Base-by-base conservation (phyloP, 1,140 invertebrate genomes). In the Paracyclopina nana region DNA sequence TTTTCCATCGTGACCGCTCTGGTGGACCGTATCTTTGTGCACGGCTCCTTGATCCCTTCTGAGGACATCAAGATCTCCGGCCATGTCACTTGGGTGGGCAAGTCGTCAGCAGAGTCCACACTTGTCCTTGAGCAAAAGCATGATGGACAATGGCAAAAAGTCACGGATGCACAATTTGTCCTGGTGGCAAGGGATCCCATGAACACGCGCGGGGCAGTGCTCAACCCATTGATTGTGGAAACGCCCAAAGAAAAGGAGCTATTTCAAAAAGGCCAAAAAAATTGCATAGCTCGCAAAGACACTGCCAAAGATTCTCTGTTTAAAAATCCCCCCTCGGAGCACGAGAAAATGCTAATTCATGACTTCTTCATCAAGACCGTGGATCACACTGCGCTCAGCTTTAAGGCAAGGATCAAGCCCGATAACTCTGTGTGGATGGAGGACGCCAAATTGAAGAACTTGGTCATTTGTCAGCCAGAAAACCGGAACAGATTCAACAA, bases 401-500 rank as follows among this genome's bases (percentile, higher is more conserved):
- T 76, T 30, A 70, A 67, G 54, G 60, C 62, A 14, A 60, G 70
- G 54, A 60, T 66, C 18, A 60, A 76, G 54, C 77, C 77, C 27
- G 56, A 65, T 9, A 70, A 73, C 54, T 64, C 66, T 51, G 66
- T 71, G 5, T 81, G 77, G 76, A 80, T 84, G 76, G 69, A 72
- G 20, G 66, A 72, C 26, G 70, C 70, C 6, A 66, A 64, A 22
- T 55, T 77, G 3, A 74, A 73, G 44, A 79, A 73, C 56, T 61
- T 76, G 4, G 65, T 76, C 22, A 72, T 78, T 53, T 77, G 76
- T 55, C 76, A 78, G 59, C 78, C 78, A 6, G 73, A 79, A 68
- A 65, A 79, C 61, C 63, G 79, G 45, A 85, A 85, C 64, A 64
- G 80, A 42, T 80, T 82, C 57, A 79, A 80, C 60, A 81, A 79